These are phyloP conservation scores for Plemyria rubiginata DNA, from an alignment of 2,888 invertebrate species.

Conservation along the genomic window DNA sequence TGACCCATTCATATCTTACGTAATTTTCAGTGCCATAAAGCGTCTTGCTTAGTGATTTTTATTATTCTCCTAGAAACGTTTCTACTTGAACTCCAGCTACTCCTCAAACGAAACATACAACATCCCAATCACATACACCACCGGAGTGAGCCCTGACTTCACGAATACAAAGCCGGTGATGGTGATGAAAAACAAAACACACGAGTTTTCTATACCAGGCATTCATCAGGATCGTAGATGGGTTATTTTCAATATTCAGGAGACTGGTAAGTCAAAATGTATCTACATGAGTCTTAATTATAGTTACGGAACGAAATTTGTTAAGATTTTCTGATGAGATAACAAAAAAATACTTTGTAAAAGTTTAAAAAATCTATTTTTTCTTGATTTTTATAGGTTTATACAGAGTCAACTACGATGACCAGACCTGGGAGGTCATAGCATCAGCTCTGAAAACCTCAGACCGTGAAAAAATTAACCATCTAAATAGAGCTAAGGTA, in stretches of 20 bases:
- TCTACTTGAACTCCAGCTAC: conserved; percentile 59
- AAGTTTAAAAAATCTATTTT: no score
- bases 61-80: conserved; percentile 66
- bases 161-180: conserved; percentile 65
- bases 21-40: no score
- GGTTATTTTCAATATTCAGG: conserved; percentile 86
- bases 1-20: no score
- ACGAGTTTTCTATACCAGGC: conserved; percentile 53
- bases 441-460: conserved; percentile 69
- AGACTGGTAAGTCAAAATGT: conserved; percentile 74
- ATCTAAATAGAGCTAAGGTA: conserved; percentile 89
- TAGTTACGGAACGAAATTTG: no score
- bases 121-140: conserved; percentile 76
- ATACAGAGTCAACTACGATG: conserved; percentile 88
- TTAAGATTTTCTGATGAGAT: no score
- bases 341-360: no score
- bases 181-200: conserved; percentile 60
- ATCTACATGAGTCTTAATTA: no score
- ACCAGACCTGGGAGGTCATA: conserved; percentile 80
- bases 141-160: conserved; percentile 58
- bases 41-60: no score
- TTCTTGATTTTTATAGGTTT: conserved; percentile 70
- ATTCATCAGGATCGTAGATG: conserved; percentile 69
- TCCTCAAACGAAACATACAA: conserved; percentile 66
- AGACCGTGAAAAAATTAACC: conserved; percentile 81